These are phyloP conservation scores for Rhabdomys dilectus DNA, from an alignment of 2,113 vertebrate species.

Conservation along the genomic window DNA sequence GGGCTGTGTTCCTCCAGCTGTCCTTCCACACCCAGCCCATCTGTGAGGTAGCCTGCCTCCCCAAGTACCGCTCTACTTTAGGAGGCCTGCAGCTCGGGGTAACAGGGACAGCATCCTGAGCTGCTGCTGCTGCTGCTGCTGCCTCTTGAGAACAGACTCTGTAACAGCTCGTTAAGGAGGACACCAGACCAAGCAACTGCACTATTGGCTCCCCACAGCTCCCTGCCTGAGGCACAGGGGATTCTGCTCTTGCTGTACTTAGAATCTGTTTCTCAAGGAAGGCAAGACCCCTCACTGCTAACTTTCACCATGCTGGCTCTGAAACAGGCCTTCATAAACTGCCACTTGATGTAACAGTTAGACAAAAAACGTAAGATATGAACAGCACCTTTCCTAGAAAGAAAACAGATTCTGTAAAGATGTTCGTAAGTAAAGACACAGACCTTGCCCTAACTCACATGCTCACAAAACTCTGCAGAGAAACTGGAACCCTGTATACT, in stretches of 20 bases:
- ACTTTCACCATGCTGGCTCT: background rate
- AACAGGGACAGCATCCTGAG: background rate
- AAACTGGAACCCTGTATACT: background rate
- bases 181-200: background rate
- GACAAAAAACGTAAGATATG: background rate
- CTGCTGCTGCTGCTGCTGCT: background rate
- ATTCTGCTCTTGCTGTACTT: background rate
- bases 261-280: background rate
- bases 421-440: background rate
- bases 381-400: background rate
- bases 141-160: background rate
- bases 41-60: background rate
- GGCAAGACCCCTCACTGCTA: background rate
- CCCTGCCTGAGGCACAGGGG: background rate
- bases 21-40: background rate
- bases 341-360: background rate
- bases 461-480: constrained; percentile 42
- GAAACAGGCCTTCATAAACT: background rate
- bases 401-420: background rate
- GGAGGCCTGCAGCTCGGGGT: background rate
- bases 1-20: background rate
- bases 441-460: background rate
- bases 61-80: background rate
- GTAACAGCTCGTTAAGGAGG: background rate
- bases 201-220: fast-evolving